These are phyloP conservation scores for Plectropomus leopardus DNA, from an alignment of 2,113 vertebrate species.

Conservation along the genomic window DNA sequence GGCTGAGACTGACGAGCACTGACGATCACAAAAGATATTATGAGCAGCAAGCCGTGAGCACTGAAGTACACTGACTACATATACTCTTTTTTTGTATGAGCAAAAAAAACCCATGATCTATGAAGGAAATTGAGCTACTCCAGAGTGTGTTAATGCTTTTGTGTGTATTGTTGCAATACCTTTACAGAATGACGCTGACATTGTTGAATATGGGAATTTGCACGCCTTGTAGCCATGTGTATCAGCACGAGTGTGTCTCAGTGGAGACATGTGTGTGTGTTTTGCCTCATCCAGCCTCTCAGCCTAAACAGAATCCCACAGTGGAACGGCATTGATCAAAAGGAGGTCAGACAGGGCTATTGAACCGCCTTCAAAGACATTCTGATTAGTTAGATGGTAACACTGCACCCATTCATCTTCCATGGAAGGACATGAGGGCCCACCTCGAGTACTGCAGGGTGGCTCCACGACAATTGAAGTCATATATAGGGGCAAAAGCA, in stretches of 20 bases:
- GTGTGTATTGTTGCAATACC: slow-evolving; percentile 15
- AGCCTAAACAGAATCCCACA: slow-evolving; percentile 66
- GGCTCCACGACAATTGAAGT: slow-evolving; percentile 51
- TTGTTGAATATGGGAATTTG: slow-evolving; percentile 38
- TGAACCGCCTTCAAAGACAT: slow-evolving; percentile 79
- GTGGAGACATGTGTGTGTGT: neutral
- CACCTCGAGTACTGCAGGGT: slow-evolving; percentile 49
- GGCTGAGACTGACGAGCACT: slow-evolving; percentile 39
- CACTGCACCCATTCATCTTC: slow-evolving; percentile 75
- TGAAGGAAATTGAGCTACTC: slow-evolving; percentile 6
- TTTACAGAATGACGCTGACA: slow-evolving; percentile 28
- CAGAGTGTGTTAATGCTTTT: slow-evolving; percentile 26
- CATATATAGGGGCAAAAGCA: slow-evolving; percentile 32
- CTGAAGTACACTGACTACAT: slow-evolving; percentile 28
- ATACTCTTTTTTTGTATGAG: slow-evolving; percentile 13
- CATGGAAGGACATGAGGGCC: slow-evolving; percentile 66
- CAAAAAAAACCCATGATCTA: slow-evolving; percentile 15
- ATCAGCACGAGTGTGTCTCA: slow-evolving; percentile 1
- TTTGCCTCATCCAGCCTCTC: slow-evolving; percentile 27
- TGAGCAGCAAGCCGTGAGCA: slow-evolving; percentile 39
- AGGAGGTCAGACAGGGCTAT: slow-evolving; percentile 78
- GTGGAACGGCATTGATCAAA: slow-evolving; percentile 79
- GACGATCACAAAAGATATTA: slow-evolving; percentile 40
- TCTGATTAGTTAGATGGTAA: slow-evolving; percentile 78
- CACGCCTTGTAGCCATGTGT: slow-evolving; percentile 24